These are phyloP conservation scores for Orbicella faveolata DNA, from an alignment of 64 coral and sea anemone genomes.

Conservation along the genomic window DNA sequence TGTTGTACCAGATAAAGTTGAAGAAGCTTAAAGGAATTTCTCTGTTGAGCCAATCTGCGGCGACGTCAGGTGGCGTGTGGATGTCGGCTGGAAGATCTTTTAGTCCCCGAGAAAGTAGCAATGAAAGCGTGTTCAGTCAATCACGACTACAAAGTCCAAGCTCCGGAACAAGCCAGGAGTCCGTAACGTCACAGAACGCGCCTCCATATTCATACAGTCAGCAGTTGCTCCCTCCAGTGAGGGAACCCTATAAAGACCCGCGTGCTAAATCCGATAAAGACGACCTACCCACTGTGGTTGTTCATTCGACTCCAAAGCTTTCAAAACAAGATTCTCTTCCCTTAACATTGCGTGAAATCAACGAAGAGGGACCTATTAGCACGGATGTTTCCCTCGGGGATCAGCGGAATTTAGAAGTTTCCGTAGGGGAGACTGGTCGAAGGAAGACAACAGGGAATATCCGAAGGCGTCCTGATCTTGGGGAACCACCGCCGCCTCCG, in stretches of 20 bases:
- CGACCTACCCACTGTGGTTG: neutral
- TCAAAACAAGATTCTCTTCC: neutral
- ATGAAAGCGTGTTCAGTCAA: neutral
- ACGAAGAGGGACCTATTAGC: neutral
- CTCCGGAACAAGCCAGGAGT: neutral
- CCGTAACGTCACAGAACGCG: neutral
- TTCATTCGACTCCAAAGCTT: constrained; percentile 33
- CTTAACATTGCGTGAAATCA: neutral
- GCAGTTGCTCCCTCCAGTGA: neutral
- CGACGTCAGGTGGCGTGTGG: constrained; percentile 14
- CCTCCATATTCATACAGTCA: constrained; percentile 29
- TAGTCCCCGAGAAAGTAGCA: neutral
- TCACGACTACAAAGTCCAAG: neutral
- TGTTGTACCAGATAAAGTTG: constrained; percentile 44
- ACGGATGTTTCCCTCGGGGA: neutral
- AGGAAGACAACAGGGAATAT: constrained; percentile 12
- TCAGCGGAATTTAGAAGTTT: neutral
- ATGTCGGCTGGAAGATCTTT: neutral
- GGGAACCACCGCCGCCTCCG: neutral
- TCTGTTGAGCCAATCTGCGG: neutral
- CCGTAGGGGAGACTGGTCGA: neutral
- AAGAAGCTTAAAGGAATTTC: constrained; percentile 26
- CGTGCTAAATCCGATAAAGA: neutral
- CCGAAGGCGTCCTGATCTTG: constrained; percentile 14
- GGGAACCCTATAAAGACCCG: neutral